Conservation (phyloP, 1,140 invertebrate genomes). For the Hirudo medicinalis region DNA sequence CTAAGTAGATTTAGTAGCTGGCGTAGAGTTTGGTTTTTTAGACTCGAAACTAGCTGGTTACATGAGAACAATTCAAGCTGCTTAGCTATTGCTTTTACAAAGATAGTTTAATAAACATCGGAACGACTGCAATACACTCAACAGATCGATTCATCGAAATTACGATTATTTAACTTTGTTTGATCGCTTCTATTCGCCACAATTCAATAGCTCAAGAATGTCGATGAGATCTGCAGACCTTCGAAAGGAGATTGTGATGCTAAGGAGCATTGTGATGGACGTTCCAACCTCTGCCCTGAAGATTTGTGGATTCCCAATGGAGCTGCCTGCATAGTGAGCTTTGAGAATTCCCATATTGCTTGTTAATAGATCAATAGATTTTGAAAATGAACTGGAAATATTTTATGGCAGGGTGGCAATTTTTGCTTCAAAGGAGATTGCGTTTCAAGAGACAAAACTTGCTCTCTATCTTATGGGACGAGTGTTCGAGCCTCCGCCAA, state of each 20-base stretch:
- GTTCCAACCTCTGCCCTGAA: background rate
- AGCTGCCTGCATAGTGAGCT: background rate
- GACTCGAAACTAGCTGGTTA: too few relatives aligned
- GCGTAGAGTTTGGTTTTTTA: too few relatives aligned
- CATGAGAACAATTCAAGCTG: too few relatives aligned
- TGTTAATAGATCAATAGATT: background rate
- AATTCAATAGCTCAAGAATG: too few relatives aligned
- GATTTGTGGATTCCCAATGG: background rate
- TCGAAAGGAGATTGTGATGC: background rate
- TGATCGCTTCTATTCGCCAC: too few relatives aligned
- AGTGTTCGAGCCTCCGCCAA: background rate
- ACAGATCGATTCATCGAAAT: too few relatives aligned
- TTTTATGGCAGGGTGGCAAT: background rate
- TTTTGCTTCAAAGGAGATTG: conserved; percentile 3
- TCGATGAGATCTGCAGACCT: background rate
- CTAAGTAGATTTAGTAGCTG: too few relatives aligned
- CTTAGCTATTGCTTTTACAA: too few relatives aligned
- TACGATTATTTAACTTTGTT: too few relatives aligned
- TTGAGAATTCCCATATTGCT: background rate
- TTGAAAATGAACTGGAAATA: background rate
- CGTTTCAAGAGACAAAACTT: background rate
- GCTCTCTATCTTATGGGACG: background rate
- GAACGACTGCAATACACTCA: too few relatives aligned
- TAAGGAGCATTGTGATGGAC: background rate
- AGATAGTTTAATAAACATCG: too few relatives aligned